These are phyloP conservation scores for Exocentrus adspersus DNA, from an alignment of 2,888 invertebrate genomes.

Conservation along the genomic window DNA sequence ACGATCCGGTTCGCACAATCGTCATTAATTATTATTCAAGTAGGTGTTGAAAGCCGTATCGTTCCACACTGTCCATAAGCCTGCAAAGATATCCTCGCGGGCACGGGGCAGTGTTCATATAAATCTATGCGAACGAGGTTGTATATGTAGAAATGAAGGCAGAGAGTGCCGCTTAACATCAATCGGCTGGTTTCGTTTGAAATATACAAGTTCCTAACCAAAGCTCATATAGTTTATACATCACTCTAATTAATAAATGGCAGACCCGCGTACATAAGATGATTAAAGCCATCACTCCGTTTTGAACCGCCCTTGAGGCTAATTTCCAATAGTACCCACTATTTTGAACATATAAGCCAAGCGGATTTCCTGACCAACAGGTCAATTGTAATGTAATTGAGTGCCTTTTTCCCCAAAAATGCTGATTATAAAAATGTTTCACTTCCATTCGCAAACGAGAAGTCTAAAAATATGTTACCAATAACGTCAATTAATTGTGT, in stretches of 20 bases:
- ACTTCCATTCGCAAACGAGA: no score
- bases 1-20: conserved; percentile 12
- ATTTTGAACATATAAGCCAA: conserved; percentile 26
- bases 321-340: conserved; percentile 34
- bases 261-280: conserved; percentile 53
- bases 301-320: conserved; percentile 45
- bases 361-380: conserved; percentile 10
- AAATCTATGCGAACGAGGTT: conserved; percentile 38
- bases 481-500: no score
- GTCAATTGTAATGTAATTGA: background rate
- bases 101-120: conserved; percentile 28
- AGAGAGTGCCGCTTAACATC: conserved; percentile 50
- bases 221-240: conserved; percentile 58
- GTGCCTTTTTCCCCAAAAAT: conserved; percentile 9
- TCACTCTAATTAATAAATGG: conserved; percentile 64
- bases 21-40: conserved; percentile 43
- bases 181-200: conserved; percentile 56
- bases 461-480: no score
- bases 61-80: conserved; percentile 39
- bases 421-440: no score
- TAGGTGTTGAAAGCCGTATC: conserved; percentile 40
- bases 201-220: conserved; percentile 55
- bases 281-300: conserved; percentile 54
- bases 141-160: conserved; percentile 38
- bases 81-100: conserved; percentile 35